Evolutionary conservation across 2,113 vertebrate genomes (phyloP).

Genomic region (Cyanistes caeruleus): DNA sequence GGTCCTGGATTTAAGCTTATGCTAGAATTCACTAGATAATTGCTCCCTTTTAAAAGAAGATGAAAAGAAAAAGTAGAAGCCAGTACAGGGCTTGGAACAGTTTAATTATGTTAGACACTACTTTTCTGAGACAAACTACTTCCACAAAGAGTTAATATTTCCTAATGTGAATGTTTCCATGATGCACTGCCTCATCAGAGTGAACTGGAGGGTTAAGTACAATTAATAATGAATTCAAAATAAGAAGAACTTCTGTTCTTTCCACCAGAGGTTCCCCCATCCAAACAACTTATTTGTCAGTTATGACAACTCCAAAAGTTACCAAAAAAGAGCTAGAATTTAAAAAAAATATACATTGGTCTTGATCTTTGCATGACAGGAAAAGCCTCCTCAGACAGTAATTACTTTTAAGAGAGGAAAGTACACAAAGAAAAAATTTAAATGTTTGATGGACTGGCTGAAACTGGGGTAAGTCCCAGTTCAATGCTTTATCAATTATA

Average conservation of each 20-base stretch:
- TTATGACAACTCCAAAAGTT: not conserved
- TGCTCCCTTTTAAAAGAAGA: not conserved
- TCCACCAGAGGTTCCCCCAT: not conserved
- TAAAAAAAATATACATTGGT: accelerated
- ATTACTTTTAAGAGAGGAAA: not conserved
- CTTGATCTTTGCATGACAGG: accelerated
- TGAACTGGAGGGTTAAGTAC: not conserved
- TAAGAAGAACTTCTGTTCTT: not conserved
- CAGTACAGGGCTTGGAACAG: not conserved
- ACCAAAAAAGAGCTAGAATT: not conserved
- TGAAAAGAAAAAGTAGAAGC: not conserved
- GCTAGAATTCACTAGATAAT: not conserved
- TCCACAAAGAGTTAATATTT: not conserved
- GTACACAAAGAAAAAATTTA: not conserved
- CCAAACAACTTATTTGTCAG: not conserved
- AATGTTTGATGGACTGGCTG: not conserved
- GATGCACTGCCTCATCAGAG: not conserved
- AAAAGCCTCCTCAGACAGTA: not conserved
- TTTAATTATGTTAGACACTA: not conserved
- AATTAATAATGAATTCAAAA: not conserved
- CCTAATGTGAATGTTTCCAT: not conserved
- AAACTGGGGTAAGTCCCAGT: not conserved
- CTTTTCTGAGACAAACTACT: not conserved
- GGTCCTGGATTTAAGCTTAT: not conserved
- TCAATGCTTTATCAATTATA: not conserved